These are phyloP conservation scores for Drosophila kanekoi DNA, from an alignment of 2,888 invertebrate genomes.

Conservation along the genomic window DNA sequence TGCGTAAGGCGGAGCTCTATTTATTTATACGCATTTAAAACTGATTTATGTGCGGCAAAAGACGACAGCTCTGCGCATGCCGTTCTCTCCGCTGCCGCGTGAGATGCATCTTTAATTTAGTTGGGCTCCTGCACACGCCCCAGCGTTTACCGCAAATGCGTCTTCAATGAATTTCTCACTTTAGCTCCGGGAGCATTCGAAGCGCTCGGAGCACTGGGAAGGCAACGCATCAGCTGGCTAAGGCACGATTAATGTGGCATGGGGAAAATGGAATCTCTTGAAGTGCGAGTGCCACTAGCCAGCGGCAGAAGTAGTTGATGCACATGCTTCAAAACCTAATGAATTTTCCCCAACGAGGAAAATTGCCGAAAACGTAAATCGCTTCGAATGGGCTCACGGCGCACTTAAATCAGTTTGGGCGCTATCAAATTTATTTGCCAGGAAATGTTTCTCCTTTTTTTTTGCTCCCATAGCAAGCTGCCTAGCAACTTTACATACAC, in stretches of 20 bases:
- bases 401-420: conserved; percentile 62
- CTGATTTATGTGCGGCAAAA: conserved; percentile 71
- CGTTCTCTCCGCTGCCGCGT: conserved; percentile 34
- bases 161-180: conserved; percentile 73
- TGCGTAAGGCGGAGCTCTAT: conserved; percentile 57
- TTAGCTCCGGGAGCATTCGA: conserved; percentile 17
- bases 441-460: neutral
- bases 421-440: conserved; percentile 41
- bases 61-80: conserved; percentile 39
- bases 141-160: conserved; percentile 65
- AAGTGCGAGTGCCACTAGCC: conserved; percentile 29
- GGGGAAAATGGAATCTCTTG: conserved; percentile 53
- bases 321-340: conserved; percentile 38
- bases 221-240: conserved; percentile 54
- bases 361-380: conserved; percentile 24
- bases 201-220: conserved; percentile 4
- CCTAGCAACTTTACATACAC: conserved; percentile 44
- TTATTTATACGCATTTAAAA: conserved; percentile 78
- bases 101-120: conserved; percentile 75
- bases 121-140: conserved; percentile 39
- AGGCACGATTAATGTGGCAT: conserved; percentile 66
- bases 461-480: conserved; percentile 14
- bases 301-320: conserved; percentile 7
- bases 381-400: conserved; percentile 12
- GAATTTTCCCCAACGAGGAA: conserved; percentile 25